Evolutionary conservation across 2,113 vertebrate genomes (phyloP).

Genomic region (Lathamus discolor): DNA sequence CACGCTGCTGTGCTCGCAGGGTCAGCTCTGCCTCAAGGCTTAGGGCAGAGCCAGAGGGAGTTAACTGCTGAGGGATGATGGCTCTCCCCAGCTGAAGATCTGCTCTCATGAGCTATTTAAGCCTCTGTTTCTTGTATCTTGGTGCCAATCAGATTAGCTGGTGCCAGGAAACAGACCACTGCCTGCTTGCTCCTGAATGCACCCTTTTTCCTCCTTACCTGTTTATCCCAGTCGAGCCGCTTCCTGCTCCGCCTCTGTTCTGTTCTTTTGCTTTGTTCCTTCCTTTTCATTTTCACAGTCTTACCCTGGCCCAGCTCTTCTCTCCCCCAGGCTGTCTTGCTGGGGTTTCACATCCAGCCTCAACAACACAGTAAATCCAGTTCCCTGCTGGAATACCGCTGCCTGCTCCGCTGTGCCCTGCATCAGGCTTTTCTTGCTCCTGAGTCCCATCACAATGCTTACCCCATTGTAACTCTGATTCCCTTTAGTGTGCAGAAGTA

Average conservation of each 20-base stretch:
- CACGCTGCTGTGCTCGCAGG: not conserved
- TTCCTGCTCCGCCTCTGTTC: not conserved
- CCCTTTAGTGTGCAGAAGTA: not conserved
- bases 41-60: not conserved
- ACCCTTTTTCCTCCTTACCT: conserved; percentile 59
- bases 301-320: not conserved
- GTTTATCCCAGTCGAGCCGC: conserved; percentile 33
- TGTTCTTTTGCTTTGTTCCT: conserved; percentile 37
- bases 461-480: not conserved
- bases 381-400: not conserved
- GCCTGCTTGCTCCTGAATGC: conserved; percentile 52
- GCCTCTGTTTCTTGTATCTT: conserved; percentile 45
- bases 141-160: conserved; percentile 60
- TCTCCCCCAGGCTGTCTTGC: not conserved
- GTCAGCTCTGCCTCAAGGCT: not conserved
- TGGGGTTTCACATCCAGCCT: not conserved
- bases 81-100: conserved; percentile 43
- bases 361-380: not conserved
- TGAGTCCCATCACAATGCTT: rapidly evolving
- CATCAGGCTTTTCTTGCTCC: not conserved
- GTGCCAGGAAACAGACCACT: conserved; percentile 44
- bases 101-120: conserved; percentile 51
- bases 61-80: conserved; percentile 47
- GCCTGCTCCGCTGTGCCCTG: not conserved
- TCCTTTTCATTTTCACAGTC: conserved; percentile 32